Base-by-base conservation (phyloP, 2,888 invertebrate species). In the Ligdia adustata region DNA sequence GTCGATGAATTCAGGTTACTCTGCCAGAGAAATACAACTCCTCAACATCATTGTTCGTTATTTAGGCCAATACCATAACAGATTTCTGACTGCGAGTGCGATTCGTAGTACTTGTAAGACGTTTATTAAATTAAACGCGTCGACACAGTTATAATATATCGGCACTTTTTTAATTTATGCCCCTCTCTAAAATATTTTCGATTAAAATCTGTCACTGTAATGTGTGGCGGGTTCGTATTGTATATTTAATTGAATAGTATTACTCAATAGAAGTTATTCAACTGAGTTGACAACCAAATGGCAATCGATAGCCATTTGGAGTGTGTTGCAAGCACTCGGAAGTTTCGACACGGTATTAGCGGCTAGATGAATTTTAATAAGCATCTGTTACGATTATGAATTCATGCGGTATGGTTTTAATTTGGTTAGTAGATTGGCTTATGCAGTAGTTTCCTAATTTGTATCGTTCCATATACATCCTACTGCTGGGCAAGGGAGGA, bases 1-100 rank as follows among this genome's bases (percentile, higher is more conserved):
- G 80, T 80, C 84, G 73, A 71, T 62, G 75, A 82, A 87, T 82
- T 81, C 71, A 72, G 86, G 83, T 85, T 82, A 79, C 72, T 73
- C 72, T 66, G 48, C 48, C 48, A 18, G 60, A 72, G 64, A 70
- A 69, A 70, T 64, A 64, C 59, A 56, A 65, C 64, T 66, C 63
- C 61, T 69, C 57, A 49, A 42, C 64, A 68, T 60, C 69, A 56
- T 69, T 66, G 66, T 61, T 62, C 52, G 69, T 64, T 67, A 75
- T 78, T 73, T 68, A 68, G 75, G 72, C 66, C 73, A 72, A 69
- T 59, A 59, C 58, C 58, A 56, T 53, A 43, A 43, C 38, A 43
- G 38, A 49, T 15, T n/a, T 22, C 9, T 7, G 5, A 33, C 33
- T 27, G 37, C 37, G 22, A 41, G 37, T 28, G 32, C 40, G 32